Conservation (phyloP, 1,140 invertebrate genomes). For the Lasioglossum albipes region DNA sequence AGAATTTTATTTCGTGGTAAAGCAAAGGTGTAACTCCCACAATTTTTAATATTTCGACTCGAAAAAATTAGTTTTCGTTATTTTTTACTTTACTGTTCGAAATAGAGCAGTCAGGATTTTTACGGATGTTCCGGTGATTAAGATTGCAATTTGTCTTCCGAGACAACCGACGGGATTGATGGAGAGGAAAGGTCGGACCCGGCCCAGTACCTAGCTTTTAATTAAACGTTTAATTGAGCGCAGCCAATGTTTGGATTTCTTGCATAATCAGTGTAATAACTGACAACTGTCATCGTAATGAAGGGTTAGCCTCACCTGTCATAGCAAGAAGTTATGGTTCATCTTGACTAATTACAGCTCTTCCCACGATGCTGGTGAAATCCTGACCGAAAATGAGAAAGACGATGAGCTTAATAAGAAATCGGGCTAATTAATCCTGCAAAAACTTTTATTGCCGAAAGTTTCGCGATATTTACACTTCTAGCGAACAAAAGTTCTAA, state of each 20-base stretch:
- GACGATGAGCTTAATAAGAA: constrained; percentile 3
- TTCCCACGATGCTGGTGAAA: constrained; percentile 12
- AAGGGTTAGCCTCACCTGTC: constrained; percentile 25
- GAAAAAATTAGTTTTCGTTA: too few relatives aligned
- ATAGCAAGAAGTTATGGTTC: constrained; percentile 22
- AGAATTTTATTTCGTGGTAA: too few relatives aligned
- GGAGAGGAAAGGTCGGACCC: neutral
- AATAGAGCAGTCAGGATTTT: too few relatives aligned
- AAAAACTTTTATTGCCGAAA: constrained; percentile 11
- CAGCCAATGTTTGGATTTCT: neutral
- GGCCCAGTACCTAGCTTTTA: neutral
- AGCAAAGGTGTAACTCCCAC: too few relatives aligned
- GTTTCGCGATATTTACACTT: neutral
- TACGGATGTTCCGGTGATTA: too few relatives aligned
- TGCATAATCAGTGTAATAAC: constrained; percentile 26
- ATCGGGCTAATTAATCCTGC: constrained; percentile 28
- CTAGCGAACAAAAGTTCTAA: neutral
- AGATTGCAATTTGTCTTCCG: too few relatives aligned
- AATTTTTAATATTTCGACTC: too few relatives aligned
- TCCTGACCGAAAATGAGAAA: constrained; percentile 3
- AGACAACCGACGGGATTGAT: neutral
- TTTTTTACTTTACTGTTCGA: too few relatives aligned
- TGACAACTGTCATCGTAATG: constrained; percentile 28
- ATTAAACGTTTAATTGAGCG: constrained; percentile 37
- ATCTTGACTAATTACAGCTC: constrained; percentile 14